Evolutionary conservation across 1,140 invertebrate genomes (phyloP), one percentile per base, ranked within the genome.

Genomic region (Liolophura sinensis): DNA sequence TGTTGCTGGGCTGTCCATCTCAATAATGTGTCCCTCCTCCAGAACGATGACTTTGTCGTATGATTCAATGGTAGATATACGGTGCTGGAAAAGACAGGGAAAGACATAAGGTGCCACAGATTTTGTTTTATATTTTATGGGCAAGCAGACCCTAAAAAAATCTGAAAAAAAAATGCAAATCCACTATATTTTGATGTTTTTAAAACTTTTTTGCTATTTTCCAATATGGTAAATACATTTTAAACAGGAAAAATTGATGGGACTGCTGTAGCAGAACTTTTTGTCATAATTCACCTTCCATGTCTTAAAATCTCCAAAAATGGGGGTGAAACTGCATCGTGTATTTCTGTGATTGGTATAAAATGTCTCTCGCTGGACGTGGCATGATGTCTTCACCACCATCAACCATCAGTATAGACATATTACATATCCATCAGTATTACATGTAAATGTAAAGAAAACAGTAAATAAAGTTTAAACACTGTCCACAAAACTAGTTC

Each of bases 21-120:
- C 86, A n/a, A 74, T 66, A 11, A 87, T 69, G 61, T 72, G 84
- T 18, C 96, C 96, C 72, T 90, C 90, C 82, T 97, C 93, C 78
- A 98, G 86, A 46, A 98, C 95, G 81, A 98, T 90, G 47, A 98
- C 92, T 63, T 89, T 87, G 80, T 82, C 77, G 60, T 79, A 82
- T 22, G 76, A 74, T 67, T 75, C 71, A 31, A 82, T 79, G 24
- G 78, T 79, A 12, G 78, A 76, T 22, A 81, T 71, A 61, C 78
- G 77, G 76, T 82, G 80, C 78, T 80, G 73, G n/a, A 71, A 73
- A 70, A 31, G 60, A 48, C 67, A 64, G 66, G 55, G 24, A 61
- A 46, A 62, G 25, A 20, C 62, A 64, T n/a, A 66, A 15, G 22
- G 22, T 25, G 16, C 40, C 9, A 31, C 31, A 52, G 58, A 18